phyloP scores from a whole-genome alignment of 2,888 invertebrate species.

The Stenichneumon culpator region DNA sequence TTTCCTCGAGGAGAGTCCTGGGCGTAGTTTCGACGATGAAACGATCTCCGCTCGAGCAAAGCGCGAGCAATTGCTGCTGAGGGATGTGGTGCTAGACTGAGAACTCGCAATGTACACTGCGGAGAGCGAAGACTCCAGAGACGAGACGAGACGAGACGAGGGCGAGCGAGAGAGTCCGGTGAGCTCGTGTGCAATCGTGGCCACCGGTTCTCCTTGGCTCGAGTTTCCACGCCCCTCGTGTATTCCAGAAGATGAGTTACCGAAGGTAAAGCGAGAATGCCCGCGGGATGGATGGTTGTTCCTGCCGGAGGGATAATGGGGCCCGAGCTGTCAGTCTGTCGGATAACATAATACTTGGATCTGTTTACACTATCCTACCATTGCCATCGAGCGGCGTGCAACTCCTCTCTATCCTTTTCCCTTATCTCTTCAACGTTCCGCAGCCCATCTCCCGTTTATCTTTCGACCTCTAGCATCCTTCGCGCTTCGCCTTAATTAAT shows the following conservation, averaged over 20 bases:
- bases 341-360: slow-evolving; percentile 80
- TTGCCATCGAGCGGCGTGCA: slow-evolving; percentile 59
- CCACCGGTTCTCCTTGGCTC: slow-evolving; percentile 51
- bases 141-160: slow-evolving; percentile 14
- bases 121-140: slow-evolving; percentile 33
- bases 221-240: slow-evolving; percentile 43
- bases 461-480: slow-evolving; percentile 59
- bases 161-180: slow-evolving; percentile 16
- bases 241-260: slow-evolving; percentile 77
- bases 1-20: background rate
- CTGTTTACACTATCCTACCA: slow-evolving; percentile 76
- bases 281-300: slow-evolving; percentile 69
- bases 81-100: slow-evolving; percentile 39
- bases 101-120: slow-evolving; percentile 48
- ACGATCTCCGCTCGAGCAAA: slow-evolving; percentile 20
- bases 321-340: slow-evolving; percentile 77
- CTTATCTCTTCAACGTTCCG: slow-evolving; percentile 9
- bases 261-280: slow-evolving; percentile 67
- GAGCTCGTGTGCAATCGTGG: slow-evolving; percentile 36
- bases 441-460: slow-evolving; percentile 23
- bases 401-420: slow-evolving; percentile 36
- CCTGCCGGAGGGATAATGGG: slow-evolving; percentile 78
- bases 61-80: background rate
- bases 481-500: slow-evolving; percentile 78
- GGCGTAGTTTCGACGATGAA: slow-evolving; percentile 15